phyloP scores from a whole-genome alignment of 2,797 vertebrate species.

The Cossypha caffra region DNA sequence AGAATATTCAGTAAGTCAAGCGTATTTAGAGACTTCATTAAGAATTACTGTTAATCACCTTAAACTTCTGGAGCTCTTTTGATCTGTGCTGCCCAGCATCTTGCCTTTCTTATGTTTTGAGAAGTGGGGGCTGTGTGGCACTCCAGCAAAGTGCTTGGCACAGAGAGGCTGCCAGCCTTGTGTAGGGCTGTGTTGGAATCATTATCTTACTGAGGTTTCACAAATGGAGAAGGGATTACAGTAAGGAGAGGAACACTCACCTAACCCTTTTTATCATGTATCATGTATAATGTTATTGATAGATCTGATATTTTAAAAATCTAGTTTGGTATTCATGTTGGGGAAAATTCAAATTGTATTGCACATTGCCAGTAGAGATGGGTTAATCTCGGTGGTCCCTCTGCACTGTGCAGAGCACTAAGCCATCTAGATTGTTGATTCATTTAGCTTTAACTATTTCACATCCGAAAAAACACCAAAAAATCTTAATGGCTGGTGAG shows the following conservation, averaged over 20 bases:
- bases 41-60: not conserved
- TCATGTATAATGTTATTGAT: not conserved
- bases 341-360: not conserved
- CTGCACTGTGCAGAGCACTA: not conserved
- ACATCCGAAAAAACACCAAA: not conserved
- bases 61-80: not conserved
- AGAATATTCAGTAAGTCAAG: not conserved
- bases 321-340: not conserved
- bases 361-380: rapidly evolving
- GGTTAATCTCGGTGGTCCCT: not conserved
- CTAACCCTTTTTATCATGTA: not conserved
- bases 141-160: not conserved
- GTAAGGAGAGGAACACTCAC: not conserved
- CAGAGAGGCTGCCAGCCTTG: not conserved
- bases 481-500: not conserved
- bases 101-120: not conserved
- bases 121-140: not conserved
- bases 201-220: not conserved
- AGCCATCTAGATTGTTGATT: not conserved
- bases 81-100: not conserved
- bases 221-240: not conserved
- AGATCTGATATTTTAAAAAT: not conserved
- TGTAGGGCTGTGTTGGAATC: not conserved
- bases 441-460: not conserved
- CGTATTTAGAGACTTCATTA: not conserved